These are phyloP conservation scores for Drosophila kohkoa DNA, from an alignment of 1,140 invertebrate species.

Conservation along the genomic window DNA sequence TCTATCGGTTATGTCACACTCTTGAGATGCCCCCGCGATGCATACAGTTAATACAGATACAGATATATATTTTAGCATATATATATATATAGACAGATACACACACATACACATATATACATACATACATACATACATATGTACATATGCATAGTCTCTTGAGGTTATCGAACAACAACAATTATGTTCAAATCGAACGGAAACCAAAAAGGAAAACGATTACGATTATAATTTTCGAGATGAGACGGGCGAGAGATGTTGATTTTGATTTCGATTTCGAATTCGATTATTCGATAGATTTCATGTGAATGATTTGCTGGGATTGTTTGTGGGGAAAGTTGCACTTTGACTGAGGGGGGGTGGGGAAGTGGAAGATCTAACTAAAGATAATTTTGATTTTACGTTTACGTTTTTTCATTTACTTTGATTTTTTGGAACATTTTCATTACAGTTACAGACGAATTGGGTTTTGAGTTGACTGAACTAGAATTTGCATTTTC, in stretches of 20 bases:
- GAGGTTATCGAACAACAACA: slow-evolving; percentile 68
- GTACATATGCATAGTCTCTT: slow-evolving; percentile 48
- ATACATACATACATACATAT: slow-evolving; percentile 30
- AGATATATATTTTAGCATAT: slow-evolving; percentile 5
- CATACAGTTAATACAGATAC: slow-evolving; percentile 12
- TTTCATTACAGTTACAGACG: slow-evolving; percentile 36
- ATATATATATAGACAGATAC: slow-evolving; percentile 11
- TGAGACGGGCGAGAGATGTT: slow-evolving; percentile 24
- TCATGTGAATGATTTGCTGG: slow-evolving; percentile 1
- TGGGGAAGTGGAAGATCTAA: slow-evolving; percentile 54
- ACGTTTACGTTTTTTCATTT: neutral
- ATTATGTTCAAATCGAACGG: slow-evolving; percentile 75
- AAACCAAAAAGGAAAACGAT: slow-evolving; percentile 58
- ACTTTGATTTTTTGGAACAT: slow-evolving; percentile 22
- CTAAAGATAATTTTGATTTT: slow-evolving; percentile 63
- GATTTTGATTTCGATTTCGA: slow-evolving; percentile 1
- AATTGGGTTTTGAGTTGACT: slow-evolving; percentile 44
- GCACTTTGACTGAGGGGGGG: slow-evolving; percentile 6
- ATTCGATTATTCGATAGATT: slow-evolving; percentile 11
- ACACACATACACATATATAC: slow-evolving; percentile 20
- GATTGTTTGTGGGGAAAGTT: slow-evolving; percentile 2
- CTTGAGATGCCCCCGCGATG: slow-evolving; percentile 35
- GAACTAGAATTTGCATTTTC: slow-evolving; percentile 42
- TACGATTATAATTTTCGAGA: slow-evolving; percentile 21
- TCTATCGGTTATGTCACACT: slow-evolving; percentile 38